phyloP scores from a whole-genome alignment of 2,888 invertebrate genomes.

The Leptogaster cylindrica region DNA sequence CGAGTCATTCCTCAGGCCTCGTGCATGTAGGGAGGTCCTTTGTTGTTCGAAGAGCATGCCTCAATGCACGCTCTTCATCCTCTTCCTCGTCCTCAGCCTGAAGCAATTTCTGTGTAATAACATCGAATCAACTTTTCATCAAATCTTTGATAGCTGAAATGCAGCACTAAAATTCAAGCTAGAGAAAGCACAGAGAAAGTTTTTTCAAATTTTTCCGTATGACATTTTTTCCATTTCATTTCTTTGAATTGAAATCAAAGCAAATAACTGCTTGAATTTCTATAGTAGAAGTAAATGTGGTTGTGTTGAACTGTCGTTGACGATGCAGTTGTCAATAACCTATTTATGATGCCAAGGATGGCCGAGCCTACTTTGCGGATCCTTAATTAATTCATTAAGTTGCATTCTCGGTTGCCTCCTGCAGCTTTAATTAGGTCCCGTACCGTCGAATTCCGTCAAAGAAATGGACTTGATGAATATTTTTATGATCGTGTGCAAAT shows the following conservation, averaged over 20 bases:
- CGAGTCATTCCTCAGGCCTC: constrained; percentile 13
- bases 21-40: background rate
- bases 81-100: constrained; percentile 7
- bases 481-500: constrained; percentile 37
- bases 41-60: no score
- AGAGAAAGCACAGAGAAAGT: no score
- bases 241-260: no score
- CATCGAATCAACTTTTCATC: constrained; percentile 32
- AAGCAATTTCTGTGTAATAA: constrained; percentile 12
- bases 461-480: constrained; percentile 21
- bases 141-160: constrained; percentile 9
- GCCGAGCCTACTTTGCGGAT: background rate
- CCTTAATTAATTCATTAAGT: constrained; percentile 25
- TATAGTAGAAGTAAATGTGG: no score
- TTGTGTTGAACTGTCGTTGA: no score
- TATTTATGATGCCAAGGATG: background rate
- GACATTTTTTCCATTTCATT: no score
- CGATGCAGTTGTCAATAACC: constrained; percentile 8
- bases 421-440: constrained; percentile 19
- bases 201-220: no score
- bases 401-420: background rate
- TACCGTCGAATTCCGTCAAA: constrained; percentile 11
- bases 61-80: background rate
- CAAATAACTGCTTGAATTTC: no score
- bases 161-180: no score